These are phyloP conservation scores for Acipenser transmontanus DNA, from an alignment of 2,797 vertebrate species.

Conservation along the genomic window DNA sequence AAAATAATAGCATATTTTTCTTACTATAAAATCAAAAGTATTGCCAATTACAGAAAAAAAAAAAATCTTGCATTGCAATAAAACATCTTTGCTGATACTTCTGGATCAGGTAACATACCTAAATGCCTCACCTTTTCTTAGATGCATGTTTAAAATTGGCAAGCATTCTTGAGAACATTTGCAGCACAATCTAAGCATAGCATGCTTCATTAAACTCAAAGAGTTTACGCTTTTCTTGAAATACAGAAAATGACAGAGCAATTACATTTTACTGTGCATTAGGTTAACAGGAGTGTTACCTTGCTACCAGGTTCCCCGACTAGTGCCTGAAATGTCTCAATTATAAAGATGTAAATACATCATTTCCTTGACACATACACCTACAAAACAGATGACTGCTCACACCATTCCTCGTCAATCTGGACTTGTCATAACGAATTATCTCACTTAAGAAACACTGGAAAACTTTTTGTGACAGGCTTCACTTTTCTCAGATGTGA, in stretches of 20 bases:
- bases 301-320: conserved; percentile 44
- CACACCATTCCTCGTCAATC: conserved; percentile 58
- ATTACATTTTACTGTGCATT: conserved; percentile 44
- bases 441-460: conserved; percentile 49
- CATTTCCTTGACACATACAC: conserved; percentile 45
- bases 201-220: conserved; percentile 39
- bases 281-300: conserved; percentile 39
- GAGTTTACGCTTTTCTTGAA: conserved; percentile 39
- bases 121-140: conserved; percentile 23
- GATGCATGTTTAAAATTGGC: conserved; percentile 24
- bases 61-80: too few relatives aligned
- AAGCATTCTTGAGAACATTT: conserved; percentile 29
- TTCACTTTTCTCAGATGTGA: conserved; percentile 29
- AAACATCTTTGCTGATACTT: too few relatives aligned
- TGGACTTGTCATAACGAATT: conserved; percentile 57
- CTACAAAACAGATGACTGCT: conserved; percentile 41
- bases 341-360: conserved; percentile 56
- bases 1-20: too few relatives aligned
- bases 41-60: too few relatives aligned
- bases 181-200: conserved; percentile 28
- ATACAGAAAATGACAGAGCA: conserved; percentile 53
- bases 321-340: conserved; percentile 49
- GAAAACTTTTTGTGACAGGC: conserved; percentile 43
- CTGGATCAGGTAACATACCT: background rate
- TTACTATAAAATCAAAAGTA: too few relatives aligned